phyloP scores from a whole-genome alignment of 2,888 invertebrate genomes.

The Hydroisotoma schaefferi region DNA sequence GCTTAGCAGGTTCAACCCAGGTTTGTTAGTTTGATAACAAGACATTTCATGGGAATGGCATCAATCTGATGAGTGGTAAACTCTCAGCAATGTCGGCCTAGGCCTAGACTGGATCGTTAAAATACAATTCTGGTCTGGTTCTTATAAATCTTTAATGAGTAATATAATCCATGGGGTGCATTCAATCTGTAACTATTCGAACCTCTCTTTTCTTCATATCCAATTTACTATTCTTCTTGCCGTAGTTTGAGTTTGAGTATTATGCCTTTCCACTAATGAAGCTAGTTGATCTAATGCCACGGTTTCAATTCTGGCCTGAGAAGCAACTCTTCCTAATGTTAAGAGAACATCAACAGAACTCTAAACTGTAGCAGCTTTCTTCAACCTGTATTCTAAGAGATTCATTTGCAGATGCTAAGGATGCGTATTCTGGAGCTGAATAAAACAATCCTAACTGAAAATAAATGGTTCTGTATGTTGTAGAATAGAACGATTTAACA shows the following conservation, averaged over 20 bases:
- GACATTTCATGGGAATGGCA: conserved; percentile 5
- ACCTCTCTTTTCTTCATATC: too few relatives aligned
- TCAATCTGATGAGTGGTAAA: too few relatives aligned
- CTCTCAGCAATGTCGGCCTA: too few relatives aligned
- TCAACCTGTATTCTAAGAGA: too few relatives aligned
- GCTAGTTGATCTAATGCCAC: not conserved
- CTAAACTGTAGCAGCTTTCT: too few relatives aligned
- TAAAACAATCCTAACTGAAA: not conserved
- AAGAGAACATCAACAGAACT: not conserved
- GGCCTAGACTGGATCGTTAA: not conserved
- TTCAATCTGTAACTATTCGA: too few relatives aligned
- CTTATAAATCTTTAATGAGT: conserved; percentile 7
- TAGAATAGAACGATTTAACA: too few relatives aligned
- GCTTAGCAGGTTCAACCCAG: too few relatives aligned
- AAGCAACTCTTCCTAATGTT: not conserved
- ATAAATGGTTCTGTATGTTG: not conserved
- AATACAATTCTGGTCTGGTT: not conserved
- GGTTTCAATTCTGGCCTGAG: not conserved
- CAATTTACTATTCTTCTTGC: too few relatives aligned
- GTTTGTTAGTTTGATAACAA: not conserved
- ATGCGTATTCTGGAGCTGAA: too few relatives aligned
- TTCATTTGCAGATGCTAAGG: too few relatives aligned
- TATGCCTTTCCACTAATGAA: not conserved
- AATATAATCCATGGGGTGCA: conserved; percentile 6
- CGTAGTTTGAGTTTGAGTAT: too few relatives aligned